Evolutionary conservation across 2,113 vertebrate species (phyloP).

Genomic region (Myrmecobius fasciatus): DNA sequence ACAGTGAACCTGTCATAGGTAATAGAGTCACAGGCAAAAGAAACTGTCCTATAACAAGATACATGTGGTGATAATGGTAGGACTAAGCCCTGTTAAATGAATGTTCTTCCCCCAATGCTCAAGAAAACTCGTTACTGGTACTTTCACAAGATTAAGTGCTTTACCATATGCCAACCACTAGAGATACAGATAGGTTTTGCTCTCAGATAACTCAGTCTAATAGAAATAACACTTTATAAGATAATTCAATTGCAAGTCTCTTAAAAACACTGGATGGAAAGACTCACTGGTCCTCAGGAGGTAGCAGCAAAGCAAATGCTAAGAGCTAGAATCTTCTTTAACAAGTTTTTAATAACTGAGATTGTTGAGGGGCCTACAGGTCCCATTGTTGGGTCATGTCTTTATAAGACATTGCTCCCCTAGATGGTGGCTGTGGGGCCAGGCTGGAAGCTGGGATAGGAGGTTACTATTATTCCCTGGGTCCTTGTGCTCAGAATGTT

Average conservation of each 20-base stretch:
- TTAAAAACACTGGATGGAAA: not conserved
- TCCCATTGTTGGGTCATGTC: not conserved
- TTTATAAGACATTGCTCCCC: not conserved
- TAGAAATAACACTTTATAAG: not conserved
- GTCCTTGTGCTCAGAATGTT: not conserved
- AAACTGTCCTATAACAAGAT: conserved; percentile 25
- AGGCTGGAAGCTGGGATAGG: not conserved
- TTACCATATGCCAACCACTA: not conserved
- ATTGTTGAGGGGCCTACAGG: not conserved
- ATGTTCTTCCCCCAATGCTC: not conserved
- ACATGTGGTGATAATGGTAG: conserved; percentile 14
- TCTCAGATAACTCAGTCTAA: not conserved
- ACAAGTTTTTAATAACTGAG: not conserved
- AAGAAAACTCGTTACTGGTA: not conserved
- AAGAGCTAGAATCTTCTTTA: not conserved
- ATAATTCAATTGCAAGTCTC: not conserved
- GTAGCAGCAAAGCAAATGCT: not conserved
- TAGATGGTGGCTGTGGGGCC: not conserved
- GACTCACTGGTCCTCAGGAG: not conserved
- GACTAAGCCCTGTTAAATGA: conserved; percentile 1
- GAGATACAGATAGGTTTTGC: not conserved
- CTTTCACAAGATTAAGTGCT: not conserved
- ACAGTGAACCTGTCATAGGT: conserved; percentile 11
- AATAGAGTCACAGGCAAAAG: not conserved
- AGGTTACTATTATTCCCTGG: not conserved